Evolutionary conservation across 2,797 vertebrate species (phyloP).

Genomic region (Cetoscarus ocellatus): DNA sequence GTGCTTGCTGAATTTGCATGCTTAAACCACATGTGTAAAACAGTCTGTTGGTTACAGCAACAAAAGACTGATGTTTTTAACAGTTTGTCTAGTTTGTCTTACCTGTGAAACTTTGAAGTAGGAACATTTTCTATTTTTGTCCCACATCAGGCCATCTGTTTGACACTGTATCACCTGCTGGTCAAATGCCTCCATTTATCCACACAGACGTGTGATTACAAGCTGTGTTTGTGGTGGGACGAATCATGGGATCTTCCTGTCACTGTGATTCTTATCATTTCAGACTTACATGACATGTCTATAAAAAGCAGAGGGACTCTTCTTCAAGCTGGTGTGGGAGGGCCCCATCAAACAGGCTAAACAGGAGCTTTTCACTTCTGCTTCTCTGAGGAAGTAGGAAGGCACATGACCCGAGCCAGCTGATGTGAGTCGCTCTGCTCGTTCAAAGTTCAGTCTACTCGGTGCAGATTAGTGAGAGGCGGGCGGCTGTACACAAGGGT

Average conservation of each 20-base stretch:
- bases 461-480: conserved; percentile 71
- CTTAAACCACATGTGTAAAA: not conserved
- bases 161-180: not conserved
- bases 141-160: conserved; percentile 1
- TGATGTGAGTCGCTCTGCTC: conserved; percentile 78
- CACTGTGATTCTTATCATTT: conserved; percentile 26
- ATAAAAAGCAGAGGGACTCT: conserved; percentile 50
- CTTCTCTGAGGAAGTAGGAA: conserved; percentile 80
- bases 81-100: not conserved
- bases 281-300: conserved; percentile 30
- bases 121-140: not conserved
- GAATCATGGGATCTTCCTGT: conserved; percentile 26
- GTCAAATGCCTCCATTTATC: not conserved
- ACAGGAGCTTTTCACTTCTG: conserved; percentile 83
- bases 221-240: not conserved
- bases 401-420: conserved; percentile 84
- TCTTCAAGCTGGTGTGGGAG: conserved; percentile 44
- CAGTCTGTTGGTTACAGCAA: not conserved
- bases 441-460: conserved; percentile 82
- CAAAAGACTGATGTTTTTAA: not conserved
- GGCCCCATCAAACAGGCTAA: conserved; percentile 65
- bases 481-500: conserved; percentile 34
- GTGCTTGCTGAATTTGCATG: not conserved
- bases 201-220: conserved; percentile 1
- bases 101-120: not conserved